Percentiles rank a stretch among this genome's conserved stretches.
phyloP scores from a whole-genome alignment of 2,888 invertebrate species.

The Nasonovia ribisnigri region DNA sequence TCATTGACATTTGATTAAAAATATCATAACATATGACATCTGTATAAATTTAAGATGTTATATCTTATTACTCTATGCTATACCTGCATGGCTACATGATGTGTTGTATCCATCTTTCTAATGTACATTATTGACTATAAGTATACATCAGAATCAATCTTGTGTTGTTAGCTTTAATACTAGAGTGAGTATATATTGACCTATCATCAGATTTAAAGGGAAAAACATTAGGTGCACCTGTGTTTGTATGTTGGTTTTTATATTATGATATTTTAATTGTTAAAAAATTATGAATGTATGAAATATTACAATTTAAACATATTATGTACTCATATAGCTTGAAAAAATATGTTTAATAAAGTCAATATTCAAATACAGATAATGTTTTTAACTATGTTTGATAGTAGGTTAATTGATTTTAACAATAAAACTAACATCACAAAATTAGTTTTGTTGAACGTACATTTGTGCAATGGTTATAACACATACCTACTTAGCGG shows the following conservation, averaged over 20 bases:
- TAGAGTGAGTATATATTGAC: background rate
- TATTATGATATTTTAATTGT: background rate
- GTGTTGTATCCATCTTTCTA: background rate
- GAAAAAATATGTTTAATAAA: background rate
- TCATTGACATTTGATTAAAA: background rate
- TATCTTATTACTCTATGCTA: background rate
- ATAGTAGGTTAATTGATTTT: background rate
- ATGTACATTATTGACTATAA: background rate
- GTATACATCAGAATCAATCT: background rate
- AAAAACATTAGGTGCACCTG: background rate
- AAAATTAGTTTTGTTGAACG: background rate
- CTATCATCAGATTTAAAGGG: background rate
- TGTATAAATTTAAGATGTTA: background rate
- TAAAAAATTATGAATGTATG: background rate
- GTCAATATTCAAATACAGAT: background rate
- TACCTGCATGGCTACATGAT: background rate
- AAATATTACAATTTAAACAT: background rate
- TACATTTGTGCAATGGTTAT: background rate
- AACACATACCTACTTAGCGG: background rate
- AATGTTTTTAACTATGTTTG: background rate
- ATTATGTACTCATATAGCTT: background rate
- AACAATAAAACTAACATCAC: background rate
- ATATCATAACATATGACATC: no score
- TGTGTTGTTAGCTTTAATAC: background rate
- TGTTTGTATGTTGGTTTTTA: background rate